Evolutionary conservation across 2,888 invertebrate species (phyloP).

Genomic region (Taenaris catops): DNA sequence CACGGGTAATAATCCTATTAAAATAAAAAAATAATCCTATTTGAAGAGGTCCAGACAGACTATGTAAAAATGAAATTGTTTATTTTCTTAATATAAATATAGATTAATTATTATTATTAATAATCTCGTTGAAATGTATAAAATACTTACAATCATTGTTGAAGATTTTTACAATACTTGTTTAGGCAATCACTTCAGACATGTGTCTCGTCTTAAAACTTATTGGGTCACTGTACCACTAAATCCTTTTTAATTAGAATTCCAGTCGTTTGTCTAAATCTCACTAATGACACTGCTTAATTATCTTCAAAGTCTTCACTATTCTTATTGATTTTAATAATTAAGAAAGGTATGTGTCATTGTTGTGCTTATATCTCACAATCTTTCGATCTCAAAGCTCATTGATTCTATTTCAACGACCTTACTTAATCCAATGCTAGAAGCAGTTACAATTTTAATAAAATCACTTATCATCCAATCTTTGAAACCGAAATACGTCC

Average conservation of each 20-base stretch:
- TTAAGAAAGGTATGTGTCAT: conserved; percentile 11
- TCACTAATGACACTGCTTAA: conserved; percentile 22
- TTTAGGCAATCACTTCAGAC: conserved; percentile 27
- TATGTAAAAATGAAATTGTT: no score
- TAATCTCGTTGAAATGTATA: no score
- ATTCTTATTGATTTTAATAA: conserved; percentile 5
- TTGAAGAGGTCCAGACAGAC: no score
- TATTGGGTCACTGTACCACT: conserved; percentile 11
- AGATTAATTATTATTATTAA: no score
- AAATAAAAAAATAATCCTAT: no score
- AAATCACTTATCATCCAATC: conserved; percentile 7
- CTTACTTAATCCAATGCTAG: conserved; percentile 1
- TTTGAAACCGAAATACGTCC: conserved; percentile 2
- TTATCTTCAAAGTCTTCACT: conserved; percentile 3
- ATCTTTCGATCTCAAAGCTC: conserved; percentile 28
- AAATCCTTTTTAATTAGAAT: conserved; percentile 21
- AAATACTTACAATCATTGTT: conserved; percentile 61
- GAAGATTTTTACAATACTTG: conserved; percentile 34
- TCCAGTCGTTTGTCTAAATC: conserved; percentile 12
- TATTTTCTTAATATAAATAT: no score
- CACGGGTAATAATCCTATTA: no score
- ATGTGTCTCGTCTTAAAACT: conserved; percentile 13
- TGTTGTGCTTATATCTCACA: conserved; percentile 22
- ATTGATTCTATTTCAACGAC: conserved; percentile 24
- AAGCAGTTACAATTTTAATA: conserved; percentile 8